Base-by-base conservation (phyloP, 2,797 vertebrate genomes). In the Chromobotia macracanthus region DNA sequence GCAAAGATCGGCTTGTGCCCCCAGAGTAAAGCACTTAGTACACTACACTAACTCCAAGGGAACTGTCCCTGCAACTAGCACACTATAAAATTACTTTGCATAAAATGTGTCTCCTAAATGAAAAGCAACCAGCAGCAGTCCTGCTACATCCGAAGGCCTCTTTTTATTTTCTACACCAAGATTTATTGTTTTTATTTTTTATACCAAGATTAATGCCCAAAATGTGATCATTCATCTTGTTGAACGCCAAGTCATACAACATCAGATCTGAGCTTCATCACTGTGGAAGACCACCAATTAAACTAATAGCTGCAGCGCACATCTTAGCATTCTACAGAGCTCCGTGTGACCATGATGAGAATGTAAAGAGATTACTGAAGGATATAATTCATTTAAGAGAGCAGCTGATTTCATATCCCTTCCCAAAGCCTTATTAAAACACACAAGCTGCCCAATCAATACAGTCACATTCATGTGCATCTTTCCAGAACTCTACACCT, bases 221-320 rank as follows among this genome's bases (percentile, higher is more conserved):
- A 75, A 82, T 75, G 73, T 86, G 86, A 82, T 87, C 91, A 93
- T 93, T 89, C 87, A 89, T 93, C 92, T 92, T 90, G 76, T 82
- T 87, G 82, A 83, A 85, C 83, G 73, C 83, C 85, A 81, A 91
- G 91, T 93, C 92, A 90, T 87, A 90, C 64, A 0, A 44, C 84
- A 92, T 93, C 82, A 90, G 86, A 89, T 87, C 81, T 83, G 83
- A 82, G 83, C 88, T 93, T 91, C 89, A 93, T 93, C 92, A 93
- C 79, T 66, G 86, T 65, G 76, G 80, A 78, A 82, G 65, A 6
- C 83, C 93, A 93, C 41, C 41, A 93, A 92, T 93, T 92, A 89
- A 94, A 91, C 84, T 87, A 91, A 92, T 89, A 87, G 89, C 84
- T 85, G 80, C 75, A 82, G 84, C 80, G 84, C 81, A 84, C 84